Base-by-base conservation (phyloP, 2,888 invertebrate genomes). In the Sipunculus nudus region DNA sequence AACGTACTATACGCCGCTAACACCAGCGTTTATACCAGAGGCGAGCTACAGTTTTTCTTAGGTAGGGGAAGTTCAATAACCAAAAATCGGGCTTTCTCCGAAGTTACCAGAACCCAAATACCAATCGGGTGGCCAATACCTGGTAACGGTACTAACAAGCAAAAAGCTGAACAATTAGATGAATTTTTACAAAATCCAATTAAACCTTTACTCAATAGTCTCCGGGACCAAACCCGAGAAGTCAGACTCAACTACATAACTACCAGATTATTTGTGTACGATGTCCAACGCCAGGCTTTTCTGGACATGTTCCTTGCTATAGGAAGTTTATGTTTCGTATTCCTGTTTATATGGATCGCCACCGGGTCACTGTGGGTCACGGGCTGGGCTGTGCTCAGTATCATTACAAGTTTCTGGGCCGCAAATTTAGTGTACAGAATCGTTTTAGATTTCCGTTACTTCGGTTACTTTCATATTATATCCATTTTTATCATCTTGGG, bases 401-500 rank as follows among this genome's bases (percentile, higher is more conserved):
- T 73, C 19, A 25, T 71, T 39, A 49, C 67, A 13, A 46, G 54
- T 23, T 73, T 71, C 59, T 62, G 29, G 21, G 49, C 43, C 23
- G 53, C 70, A 23, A 71, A 71, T 45, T 62, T 71, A 10, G 45
- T 71, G 21, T 72, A 71, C 40, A 54, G 65, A 8, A 46, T 58
- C 23, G 41, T 67, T 16, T 48, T 71, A 13, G 63, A 67, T 53
- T 65, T 62, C 38, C 31, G 35, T 1, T 71, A 72, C 43, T 64
- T 71, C 32, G 69, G 71, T 6, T 61, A 55, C 28, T 71, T 71
- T 49, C 71, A 71, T 53, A 41, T 71, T 10, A 54, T 71, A 13
- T 43, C 71, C 13, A 59, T 71, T 29, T 71, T 71, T 52, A 67
- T 71, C 35, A 67, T 71, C 13, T 58, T 71, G 3, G 71, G 71